These are phyloP conservation scores for Odocoileus hemionus DNA, from an alignment of 2,113 vertebrate genomes.

Conservation along the genomic window DNA sequence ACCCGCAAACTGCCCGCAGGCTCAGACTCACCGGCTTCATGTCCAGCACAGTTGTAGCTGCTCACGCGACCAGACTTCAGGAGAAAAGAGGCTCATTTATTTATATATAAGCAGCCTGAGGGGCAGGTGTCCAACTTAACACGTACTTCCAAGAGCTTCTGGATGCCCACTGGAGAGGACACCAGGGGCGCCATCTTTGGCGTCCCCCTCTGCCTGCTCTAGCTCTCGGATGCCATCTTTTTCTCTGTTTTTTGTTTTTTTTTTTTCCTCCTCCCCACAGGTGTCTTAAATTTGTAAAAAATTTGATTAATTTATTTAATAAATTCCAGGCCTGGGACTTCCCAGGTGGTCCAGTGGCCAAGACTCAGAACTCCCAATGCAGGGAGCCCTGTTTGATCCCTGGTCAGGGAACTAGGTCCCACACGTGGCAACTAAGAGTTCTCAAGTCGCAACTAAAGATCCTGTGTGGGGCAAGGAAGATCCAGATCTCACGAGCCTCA, in stretches of 20 bases:
- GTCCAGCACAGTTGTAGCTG: too few species aligned
- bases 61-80: too few species aligned
- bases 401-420: background rate
- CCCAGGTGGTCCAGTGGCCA: background rate
- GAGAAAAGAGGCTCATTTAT: background rate
- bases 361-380: background rate
- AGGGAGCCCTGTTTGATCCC: background rate
- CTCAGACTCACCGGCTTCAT: background rate
- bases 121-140: background rate
- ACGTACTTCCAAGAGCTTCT: fast-evolving
- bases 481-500: background rate
- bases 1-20: fast-evolving
- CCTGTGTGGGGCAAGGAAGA: background rate
- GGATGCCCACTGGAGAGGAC: too few species aligned
- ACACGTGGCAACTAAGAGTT: background rate
- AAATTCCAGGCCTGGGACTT: background rate
- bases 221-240: background rate
- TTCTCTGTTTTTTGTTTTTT: background rate
- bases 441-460: background rate
- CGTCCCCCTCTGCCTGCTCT: background rate
- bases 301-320: background rate
- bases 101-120: too few species aligned
- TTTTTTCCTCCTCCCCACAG: background rate
- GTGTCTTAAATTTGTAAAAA: background rate
- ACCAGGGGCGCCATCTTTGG: fast-evolving